A percentile compares a stretch with the other conserved stretches of the same genome.
These are phyloP conservation scores for Icerya purchasi DNA, from an alignment of 2,888 invertebrate species.

Conservation along the genomic window DNA sequence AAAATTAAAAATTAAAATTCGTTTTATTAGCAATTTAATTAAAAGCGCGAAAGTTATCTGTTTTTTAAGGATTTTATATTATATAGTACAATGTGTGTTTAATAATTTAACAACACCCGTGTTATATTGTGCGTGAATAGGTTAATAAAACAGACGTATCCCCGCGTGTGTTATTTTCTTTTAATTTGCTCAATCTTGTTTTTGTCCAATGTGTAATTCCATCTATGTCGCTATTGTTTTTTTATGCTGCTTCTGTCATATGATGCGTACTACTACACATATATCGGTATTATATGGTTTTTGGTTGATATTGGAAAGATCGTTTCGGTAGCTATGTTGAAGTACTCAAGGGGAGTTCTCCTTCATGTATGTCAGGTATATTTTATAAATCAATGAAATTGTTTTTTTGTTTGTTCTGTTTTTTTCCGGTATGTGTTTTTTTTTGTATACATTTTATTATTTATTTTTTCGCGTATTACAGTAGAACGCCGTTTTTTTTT, in stretches of 20 bases:
- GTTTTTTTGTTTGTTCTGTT: background rate
- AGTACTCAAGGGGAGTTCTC: slow-evolving; percentile 66
- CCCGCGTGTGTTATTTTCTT: no score
- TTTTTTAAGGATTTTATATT: no score
- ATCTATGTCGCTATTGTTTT: slow-evolving; percentile 10
- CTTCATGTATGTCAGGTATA: slow-evolving; percentile 70
- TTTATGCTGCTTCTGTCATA: slow-evolving; percentile 11
- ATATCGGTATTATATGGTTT: slow-evolving; percentile 15
- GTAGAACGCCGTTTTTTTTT: no score
- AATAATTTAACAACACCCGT: no score
- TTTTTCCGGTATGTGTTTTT: background rate
- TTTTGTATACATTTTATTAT: background rate
- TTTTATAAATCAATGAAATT: no score
- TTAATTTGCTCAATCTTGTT: slow-evolving; percentile 7
- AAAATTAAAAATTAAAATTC: no score
- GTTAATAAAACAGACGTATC: no score
- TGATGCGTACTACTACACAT: slow-evolving; percentile 3
- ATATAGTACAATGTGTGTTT: no score
- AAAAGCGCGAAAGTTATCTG: no score
- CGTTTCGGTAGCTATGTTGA: slow-evolving; percentile 53
- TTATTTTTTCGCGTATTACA: background rate
- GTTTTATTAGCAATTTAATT: no score
- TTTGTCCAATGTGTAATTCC: slow-evolving; percentile 4
- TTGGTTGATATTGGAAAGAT: slow-evolving; percentile 12
- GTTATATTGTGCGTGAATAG: no score